phyloP scores from a whole-genome alignment of 2,113 vertebrate species.

The Platichthys flesus region DNA sequence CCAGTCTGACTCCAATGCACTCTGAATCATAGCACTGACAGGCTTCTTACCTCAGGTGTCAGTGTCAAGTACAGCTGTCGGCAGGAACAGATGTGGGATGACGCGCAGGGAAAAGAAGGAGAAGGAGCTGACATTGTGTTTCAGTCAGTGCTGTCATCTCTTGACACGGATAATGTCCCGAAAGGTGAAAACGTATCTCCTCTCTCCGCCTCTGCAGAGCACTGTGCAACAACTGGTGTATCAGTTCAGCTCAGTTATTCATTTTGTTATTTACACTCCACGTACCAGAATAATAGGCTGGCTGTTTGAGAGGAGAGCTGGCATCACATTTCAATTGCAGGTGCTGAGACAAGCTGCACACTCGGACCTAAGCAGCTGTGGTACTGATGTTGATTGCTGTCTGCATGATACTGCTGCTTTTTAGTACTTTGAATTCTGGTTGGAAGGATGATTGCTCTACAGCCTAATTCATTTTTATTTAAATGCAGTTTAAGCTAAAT shows the following conservation, averaged over 20 bases:
- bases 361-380: not conserved
- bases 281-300: not conserved
- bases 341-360: not conserved
- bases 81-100: conserved; percentile 38
- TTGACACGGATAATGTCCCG: conserved; percentile 1
- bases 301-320: not conserved
- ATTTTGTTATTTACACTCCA: not conserved
- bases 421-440: not conserved
- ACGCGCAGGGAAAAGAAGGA: conserved; percentile 14
- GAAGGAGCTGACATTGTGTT: conserved; percentile 17
- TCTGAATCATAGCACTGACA: conserved; percentile 26
- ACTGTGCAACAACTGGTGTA: not conserved
- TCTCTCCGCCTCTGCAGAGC: not conserved
- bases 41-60: conserved; percentile 48
- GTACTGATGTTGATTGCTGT: not conserved
- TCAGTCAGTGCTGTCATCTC: conserved; percentile 3
- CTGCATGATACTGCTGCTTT: not conserved
- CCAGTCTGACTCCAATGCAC: conserved; percentile 5
- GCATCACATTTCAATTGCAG: not conserved
- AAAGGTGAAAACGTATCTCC: conserved; percentile 12
- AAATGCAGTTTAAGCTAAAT: not conserved
- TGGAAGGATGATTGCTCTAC: not conserved
- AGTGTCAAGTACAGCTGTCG: conserved; percentile 49
- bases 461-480: not conserved
- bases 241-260: conserved; percentile 5